These are phyloP conservation scores for Sebastolobus alascanus DNA, from an alignment of 2,797 vertebrate genomes.

Conservation along the genomic window DNA sequence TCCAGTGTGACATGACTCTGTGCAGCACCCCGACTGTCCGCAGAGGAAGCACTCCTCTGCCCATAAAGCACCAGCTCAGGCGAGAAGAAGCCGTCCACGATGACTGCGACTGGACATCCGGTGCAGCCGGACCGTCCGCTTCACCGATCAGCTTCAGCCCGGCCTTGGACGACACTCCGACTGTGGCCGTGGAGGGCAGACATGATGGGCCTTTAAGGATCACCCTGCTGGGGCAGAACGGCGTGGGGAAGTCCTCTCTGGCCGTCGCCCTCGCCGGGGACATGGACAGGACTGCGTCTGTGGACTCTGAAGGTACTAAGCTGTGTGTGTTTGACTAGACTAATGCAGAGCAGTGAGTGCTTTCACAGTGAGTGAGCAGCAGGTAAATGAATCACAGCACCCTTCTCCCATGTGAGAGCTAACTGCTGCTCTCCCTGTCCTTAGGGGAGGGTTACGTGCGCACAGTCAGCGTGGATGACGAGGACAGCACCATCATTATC, in stretches of 20 bases:
- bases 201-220: conserved; percentile 80
- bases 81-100: conserved; percentile 88
- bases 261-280: conserved; percentile 87
- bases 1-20: conserved; percentile 84
- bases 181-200: conserved; percentile 64
- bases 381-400: conserved; percentile 50
- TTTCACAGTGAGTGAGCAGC: neutral
- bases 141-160: conserved; percentile 79
- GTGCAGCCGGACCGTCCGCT: conserved; percentile 79
- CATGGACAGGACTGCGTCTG: conserved; percentile 84
- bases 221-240: conserved; percentile 90
- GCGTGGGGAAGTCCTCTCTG: conserved; percentile 91
- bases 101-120: conserved; percentile 83
- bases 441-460: conserved; percentile 90
- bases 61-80: conserved; percentile 90
- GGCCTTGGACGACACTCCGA: conserved; percentile 79
- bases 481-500: conserved; percentile 90
- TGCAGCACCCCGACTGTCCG: conserved; percentile 83
- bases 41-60: conserved; percentile 91
- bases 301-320: conserved; percentile 84
- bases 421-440: conserved; percentile 65
- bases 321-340: conserved; percentile 18
- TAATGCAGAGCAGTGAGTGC: neutral
- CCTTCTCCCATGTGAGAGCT: conserved; percentile 49
- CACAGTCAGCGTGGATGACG: conserved; percentile 89